Conservation (phyloP, 2,797 vertebrate species). For the Enteromius unitaeniatus region DNA sequence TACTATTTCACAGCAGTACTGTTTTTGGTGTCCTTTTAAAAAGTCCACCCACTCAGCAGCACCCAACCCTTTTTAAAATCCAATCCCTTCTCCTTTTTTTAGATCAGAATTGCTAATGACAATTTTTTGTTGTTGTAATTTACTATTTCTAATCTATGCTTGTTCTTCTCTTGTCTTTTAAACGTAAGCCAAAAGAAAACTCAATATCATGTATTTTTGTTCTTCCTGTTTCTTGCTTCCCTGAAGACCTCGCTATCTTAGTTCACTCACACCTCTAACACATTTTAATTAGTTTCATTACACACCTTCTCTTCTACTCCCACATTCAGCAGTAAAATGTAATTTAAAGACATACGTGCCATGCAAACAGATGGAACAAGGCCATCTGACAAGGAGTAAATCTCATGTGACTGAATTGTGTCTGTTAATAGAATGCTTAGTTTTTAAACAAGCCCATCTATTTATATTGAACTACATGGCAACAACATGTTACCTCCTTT, state of each 20-base stretch:
- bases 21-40: background rate
- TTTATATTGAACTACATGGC: conserved; percentile 18
- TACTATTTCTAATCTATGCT: background rate
- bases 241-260: conserved; percentile 44
- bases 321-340: conserved; percentile 8
- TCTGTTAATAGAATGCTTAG: conserved; percentile 3
- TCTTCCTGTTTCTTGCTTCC: background rate
- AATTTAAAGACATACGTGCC: conserved; percentile 10
- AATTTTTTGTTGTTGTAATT: background rate
- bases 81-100: background rate
- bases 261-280: conserved; percentile 44
- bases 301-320: conserved; percentile 24
- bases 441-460: background rate
- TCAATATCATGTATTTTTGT: conserved; percentile 1
- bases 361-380: background rate
- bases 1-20: background rate
- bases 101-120: background rate
- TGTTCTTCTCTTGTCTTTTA: conserved; percentile 5
- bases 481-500: background rate
- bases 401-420: background rate
- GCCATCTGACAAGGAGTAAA: conserved; percentile 2
- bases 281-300: conserved; percentile 55
- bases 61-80: background rate
- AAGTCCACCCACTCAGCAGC: background rate
- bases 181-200: conserved; percentile 9